Base-by-base conservation (phyloP, 2,888 invertebrate genomes). In the Heliconius sara region DNA sequence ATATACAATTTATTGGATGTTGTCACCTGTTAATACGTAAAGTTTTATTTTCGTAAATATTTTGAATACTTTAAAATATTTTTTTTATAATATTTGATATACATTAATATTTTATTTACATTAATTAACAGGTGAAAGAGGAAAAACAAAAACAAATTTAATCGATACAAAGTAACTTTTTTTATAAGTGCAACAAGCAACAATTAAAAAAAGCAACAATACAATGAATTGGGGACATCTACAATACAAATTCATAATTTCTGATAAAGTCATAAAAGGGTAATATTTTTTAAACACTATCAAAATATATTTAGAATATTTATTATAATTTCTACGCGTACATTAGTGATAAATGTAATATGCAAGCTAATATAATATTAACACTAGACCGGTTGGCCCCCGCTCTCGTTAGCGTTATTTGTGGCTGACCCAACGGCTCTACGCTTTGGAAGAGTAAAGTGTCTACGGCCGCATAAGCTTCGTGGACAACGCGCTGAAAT, bases 401-500 rank as follows among this genome's bases (percentile, higher is more conserved):
- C 12, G 85, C 79, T 77, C 81, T 85, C 13, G 87, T 85, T 7
- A 90, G 71, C 0, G 83, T 83, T 30, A 86, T 81, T 0, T 84
- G 79, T 4, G 86, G 85, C 3, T 84, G 83, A 1, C 76, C 83
- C 1, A 84, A 43, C 0, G 86, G 67, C 52, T 90, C 90, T 10
- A 85, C 81, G 76, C 89, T 91, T 75, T 92, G 90, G 2, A 93
- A 85, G 0, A 95, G 89, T 76, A 95, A 81, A 1, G 94, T 93
- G 75, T 93, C 93, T 88, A 92, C 88, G 0, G 95, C 95, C 12
- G 93, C 94, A 78, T 90, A 95, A 0, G 92, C 92, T 85, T 95
- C 95, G 80, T 93, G 93, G 3, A 92, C 92, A 2, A 94, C 90
- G 12, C 89, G 91, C 95, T 95, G 88, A n/a, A 88, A 87, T 63